Base-by-base conservation (phyloP, 2,113 vertebrate genomes). In the Ahaetulla prasina region DNA sequence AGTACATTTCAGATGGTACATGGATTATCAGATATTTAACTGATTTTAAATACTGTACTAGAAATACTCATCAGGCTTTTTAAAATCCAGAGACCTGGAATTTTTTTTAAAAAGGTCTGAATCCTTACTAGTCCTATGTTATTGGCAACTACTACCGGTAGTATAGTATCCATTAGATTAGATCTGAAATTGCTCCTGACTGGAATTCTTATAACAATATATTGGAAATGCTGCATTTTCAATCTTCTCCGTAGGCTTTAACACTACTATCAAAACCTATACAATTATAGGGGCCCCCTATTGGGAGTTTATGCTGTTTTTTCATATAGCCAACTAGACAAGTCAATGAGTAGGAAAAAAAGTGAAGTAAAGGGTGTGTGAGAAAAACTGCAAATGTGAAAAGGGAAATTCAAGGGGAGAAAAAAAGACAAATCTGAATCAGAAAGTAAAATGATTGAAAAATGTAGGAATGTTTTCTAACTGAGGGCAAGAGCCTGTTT, bases 281-380 rank as follows among this genome's bases (percentile, higher is more conserved):
- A 95, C 97, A 96, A 97, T 98, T 98, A 97, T 97, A 93, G 20
- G 95, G 96, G 96, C 96, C 94, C 54, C 97, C 97, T 90, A 96
- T 96, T 96, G 98, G 94, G 97, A 96, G 89, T 89, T 96, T 96
- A 94, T 93, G 94, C 96, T 96, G 96, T 89, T 95, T 96, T 96
- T 95, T 96, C 94, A 89, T 87, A 91, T 55, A 91, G 93, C 93
- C 95, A 96, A 92, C 91, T 53, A 84, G 93, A 95, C 93, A 91
- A 96, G 95, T 94, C 95, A 95, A 95, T 93, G 94, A 95, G 93
- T 88, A 90, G 60, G 93, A 57, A 90, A 95, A 89, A 92, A 95
- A 94, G 93, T 91, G 93, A 94, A 92, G 90, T 90, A 92, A 63
- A 94, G 47, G 89, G 87, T 45, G 57, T 85, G 92, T 47, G 74